Conservation (phyloP, 1,140 invertebrate species). For the Conopomorpha cramerella region DNA sequence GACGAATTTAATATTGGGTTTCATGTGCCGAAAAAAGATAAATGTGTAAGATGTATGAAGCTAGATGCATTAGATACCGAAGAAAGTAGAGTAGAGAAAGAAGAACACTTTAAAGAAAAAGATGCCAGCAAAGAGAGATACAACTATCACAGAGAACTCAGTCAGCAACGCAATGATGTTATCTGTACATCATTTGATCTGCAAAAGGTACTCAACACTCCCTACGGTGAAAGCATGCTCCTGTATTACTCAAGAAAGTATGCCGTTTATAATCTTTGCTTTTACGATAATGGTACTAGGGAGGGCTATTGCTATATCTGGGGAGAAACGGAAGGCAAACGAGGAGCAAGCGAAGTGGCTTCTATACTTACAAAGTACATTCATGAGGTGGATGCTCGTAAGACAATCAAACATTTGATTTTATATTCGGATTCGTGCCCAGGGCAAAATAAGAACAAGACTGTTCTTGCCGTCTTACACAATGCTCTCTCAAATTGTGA, state of each 20-base stretch:
- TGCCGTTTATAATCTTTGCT: conserved; percentile 1
- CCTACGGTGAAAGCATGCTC: neutral
- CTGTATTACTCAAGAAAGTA: neutral
- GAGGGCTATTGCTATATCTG: conserved; percentile 4
- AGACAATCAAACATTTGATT: conserved; percentile 2
- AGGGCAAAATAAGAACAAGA: conserved; percentile 4
- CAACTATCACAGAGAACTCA: neutral
- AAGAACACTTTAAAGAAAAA: neutral
- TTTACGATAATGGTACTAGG: conserved; percentile 6
- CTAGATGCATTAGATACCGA: neutral
- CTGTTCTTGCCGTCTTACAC: neutral
- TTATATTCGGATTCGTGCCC: conserved; percentile 4
- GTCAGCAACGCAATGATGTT: neutral
- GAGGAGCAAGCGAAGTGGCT: conserved; percentile 4
- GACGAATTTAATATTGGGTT: neutral
- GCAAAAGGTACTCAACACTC: neutral
- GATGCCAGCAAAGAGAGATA: neutral
- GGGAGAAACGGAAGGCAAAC: conserved; percentile 5
- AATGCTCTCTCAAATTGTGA: neutral
- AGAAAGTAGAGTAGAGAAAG: neutral
- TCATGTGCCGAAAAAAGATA: neutral
- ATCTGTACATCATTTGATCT: neutral
- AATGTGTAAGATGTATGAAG: neutral
- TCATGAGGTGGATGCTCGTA: conserved; percentile 1
- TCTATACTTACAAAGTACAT: conserved; percentile 7